Percentiles rank a stretch among this genome's conserved stretches.
Evolutionary conservation across 2,113 vertebrate species (phyloP).

Genomic region (Typhlomys cinereus): DNA sequence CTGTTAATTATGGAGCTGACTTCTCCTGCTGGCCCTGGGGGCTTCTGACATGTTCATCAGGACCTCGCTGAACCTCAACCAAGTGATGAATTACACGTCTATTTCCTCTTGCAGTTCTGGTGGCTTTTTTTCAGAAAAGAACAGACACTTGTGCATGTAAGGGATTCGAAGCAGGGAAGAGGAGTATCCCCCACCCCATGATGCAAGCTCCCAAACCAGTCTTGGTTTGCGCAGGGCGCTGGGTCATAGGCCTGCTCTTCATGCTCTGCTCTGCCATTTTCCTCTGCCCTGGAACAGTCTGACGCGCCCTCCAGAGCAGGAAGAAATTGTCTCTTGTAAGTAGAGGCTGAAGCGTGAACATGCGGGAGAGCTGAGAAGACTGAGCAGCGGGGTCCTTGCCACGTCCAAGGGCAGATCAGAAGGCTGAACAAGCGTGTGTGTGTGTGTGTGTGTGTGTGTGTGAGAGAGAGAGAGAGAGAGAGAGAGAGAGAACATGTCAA

Average conservation of each 20-base stretch:
- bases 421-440: background rate
- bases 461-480: too few relatives aligned
- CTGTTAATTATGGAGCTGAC: background rate
- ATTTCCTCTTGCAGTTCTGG: background rate
- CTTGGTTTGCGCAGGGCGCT: background rate
- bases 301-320: background rate
- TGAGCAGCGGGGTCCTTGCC: background rate
- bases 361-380: background rate
- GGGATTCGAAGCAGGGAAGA: constrained; percentile 40
- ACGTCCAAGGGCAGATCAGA: constrained; percentile 9
- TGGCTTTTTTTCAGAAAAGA: constrained; percentile 50
- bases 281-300: background rate
- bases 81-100: constrained; percentile 37
- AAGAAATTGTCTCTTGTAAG: background rate
- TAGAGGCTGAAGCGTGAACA: background rate
- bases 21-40: background rate
- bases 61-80: constrained; percentile 17
- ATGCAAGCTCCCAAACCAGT: fast-evolving
- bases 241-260: background rate
- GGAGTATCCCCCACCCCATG: background rate
- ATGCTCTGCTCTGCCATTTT: background rate
- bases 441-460: too few relatives aligned
- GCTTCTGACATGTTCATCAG: background rate
- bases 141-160: constrained; percentile 37
- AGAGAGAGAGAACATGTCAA: too few relatives aligned